Evolutionary conservation across 1,140 invertebrate species (phyloP).

Genomic region (Leguminivora glycinivorella): DNA sequence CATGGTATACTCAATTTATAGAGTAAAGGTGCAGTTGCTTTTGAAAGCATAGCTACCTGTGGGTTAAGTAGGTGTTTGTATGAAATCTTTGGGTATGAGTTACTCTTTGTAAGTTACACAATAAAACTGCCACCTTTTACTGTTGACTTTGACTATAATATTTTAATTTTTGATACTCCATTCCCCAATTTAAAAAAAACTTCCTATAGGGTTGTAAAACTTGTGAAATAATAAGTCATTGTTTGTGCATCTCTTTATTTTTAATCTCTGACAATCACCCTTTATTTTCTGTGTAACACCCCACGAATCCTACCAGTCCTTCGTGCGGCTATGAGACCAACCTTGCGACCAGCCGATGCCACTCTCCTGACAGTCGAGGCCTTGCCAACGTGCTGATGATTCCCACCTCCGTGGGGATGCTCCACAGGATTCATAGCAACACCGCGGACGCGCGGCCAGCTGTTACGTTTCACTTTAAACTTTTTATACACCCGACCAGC

Average conservation of each 20-base stretch:
- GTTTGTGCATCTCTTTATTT: no score
- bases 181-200: no score
- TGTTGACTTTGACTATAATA: neutral
- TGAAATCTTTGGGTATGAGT: neutral
- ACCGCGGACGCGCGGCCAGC: constrained; percentile 97
- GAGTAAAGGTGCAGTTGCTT: constrained; percentile 12
- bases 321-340: constrained; percentile 99
- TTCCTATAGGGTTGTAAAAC: no score
- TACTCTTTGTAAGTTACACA: neutral
- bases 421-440: constrained; percentile 98
- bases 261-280: no score
- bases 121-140: constrained; percentile 2
- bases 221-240: no score
- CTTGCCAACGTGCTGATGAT: constrained; percentile 99
- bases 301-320: constrained; percentile 99
- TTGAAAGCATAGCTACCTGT: constrained; percentile 4
- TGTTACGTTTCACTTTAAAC: constrained; percentile 99
- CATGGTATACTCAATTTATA: constrained; percentile 28
- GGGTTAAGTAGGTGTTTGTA: constrained; percentile 2
- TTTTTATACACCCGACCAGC: constrained; percentile 99
- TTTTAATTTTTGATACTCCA: neutral
- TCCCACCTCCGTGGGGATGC: constrained; percentile 99
- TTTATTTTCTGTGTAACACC: constrained; percentile 71
- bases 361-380: constrained; percentile 99
- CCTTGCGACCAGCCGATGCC: constrained; percentile 99